These are phyloP conservation scores for Lamellibrachia satsuma DNA, from an alignment of 2,888 invertebrate genomes.

Conservation along the genomic window DNA sequence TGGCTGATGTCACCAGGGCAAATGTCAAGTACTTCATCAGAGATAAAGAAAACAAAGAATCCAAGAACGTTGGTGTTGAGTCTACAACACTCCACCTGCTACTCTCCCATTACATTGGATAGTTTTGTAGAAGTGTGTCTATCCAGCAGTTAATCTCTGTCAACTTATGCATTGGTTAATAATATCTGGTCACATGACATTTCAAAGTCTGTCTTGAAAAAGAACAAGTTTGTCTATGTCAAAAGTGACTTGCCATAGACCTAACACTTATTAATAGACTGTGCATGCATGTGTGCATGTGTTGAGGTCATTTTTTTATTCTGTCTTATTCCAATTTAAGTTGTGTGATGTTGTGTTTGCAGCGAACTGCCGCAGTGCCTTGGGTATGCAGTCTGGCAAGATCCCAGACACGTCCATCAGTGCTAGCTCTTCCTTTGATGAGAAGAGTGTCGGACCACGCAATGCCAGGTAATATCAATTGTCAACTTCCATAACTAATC, in stretches of 20 bases:
- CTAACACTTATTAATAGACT: background rate
- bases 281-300: background rate
- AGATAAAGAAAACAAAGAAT: background rate
- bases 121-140: background rate
- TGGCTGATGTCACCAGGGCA: background rate
- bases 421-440: constrained; percentile 86
- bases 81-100: background rate
- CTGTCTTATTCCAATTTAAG: background rate
- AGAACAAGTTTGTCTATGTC: background rate
- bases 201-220: background rate
- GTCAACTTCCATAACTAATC: no score
- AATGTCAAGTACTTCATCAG: background rate
- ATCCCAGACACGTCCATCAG: constrained; percentile 83
- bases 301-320: background rate
- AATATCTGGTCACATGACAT: background rate
- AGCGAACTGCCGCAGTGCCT: constrained; percentile 83
- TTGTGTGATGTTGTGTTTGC: constrained; percentile 46
- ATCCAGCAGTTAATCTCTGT: background rate
- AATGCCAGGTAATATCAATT: constrained; percentile 77
- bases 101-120: background rate
- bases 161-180: background rate
- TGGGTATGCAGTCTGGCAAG: constrained; percentile 86
- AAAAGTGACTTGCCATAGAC: background rate
- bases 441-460: constrained; percentile 84
- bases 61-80: background rate